These are phyloP conservation scores for Rhynchophorus ferrugineus DNA, from an alignment of 1,140 invertebrate species.

Conservation along the genomic window DNA sequence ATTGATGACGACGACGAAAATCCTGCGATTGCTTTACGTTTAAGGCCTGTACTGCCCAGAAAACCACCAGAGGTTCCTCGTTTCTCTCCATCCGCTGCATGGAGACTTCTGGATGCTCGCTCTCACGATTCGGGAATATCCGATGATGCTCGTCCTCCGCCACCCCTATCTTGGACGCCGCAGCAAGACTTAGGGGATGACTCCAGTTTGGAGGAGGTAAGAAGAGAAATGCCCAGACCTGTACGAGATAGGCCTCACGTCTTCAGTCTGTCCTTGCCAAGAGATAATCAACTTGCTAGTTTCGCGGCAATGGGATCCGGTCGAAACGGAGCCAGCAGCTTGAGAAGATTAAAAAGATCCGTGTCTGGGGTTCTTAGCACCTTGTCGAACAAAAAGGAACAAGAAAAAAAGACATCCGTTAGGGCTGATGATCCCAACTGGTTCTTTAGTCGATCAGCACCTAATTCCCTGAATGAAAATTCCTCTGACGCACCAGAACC, in stretches of 20 bases:
- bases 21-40: slow-evolving; percentile 58
- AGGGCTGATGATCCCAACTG: slow-evolving; percentile 53
- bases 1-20: slow-evolving; percentile 41
- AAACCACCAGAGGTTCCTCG: slow-evolving; percentile 65
- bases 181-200: slow-evolving; percentile 67
- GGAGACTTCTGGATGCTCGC: slow-evolving; percentile 57
- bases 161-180: slow-evolving; percentile 57
- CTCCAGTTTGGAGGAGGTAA: slow-evolving; percentile 56
- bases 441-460: slow-evolving; percentile 69
- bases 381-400: slow-evolving; percentile 26
- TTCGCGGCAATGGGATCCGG: slow-evolving; percentile 27
- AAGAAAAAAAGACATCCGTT: slow-evolving; percentile 33
- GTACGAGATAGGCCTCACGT: slow-evolving; percentile 47
- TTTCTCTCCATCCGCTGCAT: slow-evolving; percentile 76
- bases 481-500: slow-evolving; percentile 30
- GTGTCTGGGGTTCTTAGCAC: slow-evolving; percentile 57
- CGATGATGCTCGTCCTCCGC: slow-evolving; percentile 40
- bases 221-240: slow-evolving; percentile 25
- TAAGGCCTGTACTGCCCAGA: slow-evolving; percentile 69
- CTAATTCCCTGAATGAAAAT: slow-evolving; percentile 62
- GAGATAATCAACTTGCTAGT: slow-evolving; percentile 49
- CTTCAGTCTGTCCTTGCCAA: slow-evolving; percentile 63
- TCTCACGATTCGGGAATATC: slow-evolving; percentile 76
- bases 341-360: slow-evolving; percentile 60
- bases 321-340: slow-evolving; percentile 51